Base-by-base conservation (phyloP, 2,888 invertebrate genomes). In the Leptopilina syphax region DNA sequence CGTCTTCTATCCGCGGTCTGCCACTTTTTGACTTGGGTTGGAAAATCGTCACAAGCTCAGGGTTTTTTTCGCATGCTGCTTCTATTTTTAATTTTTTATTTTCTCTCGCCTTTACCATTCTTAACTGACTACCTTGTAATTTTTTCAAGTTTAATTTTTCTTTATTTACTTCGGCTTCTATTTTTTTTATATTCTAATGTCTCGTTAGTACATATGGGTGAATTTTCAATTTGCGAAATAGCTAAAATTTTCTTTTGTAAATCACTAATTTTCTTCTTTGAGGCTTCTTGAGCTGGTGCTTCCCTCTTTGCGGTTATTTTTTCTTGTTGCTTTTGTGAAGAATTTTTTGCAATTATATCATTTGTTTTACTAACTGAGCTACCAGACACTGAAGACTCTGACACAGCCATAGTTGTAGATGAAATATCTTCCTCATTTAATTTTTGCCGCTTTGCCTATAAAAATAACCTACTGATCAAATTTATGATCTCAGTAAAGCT, bases 1-100 rank as follows among this genome's bases (percentile, higher is more conserved):
- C 83, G 27, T 77, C 82, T 82, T 88, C 86, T 65, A 86, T 41
- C 54, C 84, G 77, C 76, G 86, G 87, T 6, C 86, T 84, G 79
- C 87, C 86, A 27, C 50, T 10, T 60, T 7, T 78, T 57, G 41
- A 54, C 8, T 73, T 80, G 0, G 76, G 13, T 76, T 80, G 77
- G 5, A 80, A 78, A 67, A 63, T 67, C 44, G 12, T 67, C 24
- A 18, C 76, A 44, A 78, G 7, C 27, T 80, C 41, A 9, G 80
- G 66, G 60, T 78, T 76, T 13, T 80, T n/a, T 12, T 77, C 12
- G 12, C 18, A 13, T 12, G 34, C 73, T 57, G 70, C 80, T 8
- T 44, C 54, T 5, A 80, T n/a, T n/a, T 73, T 79, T 13, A n/a
- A n/a, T 79, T 76, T 79, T 54, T 70, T 78, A 24, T 27, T 47